Conservation (phyloP, 2,797 vertebrate species). For the Silurus aristotelis region DNA sequence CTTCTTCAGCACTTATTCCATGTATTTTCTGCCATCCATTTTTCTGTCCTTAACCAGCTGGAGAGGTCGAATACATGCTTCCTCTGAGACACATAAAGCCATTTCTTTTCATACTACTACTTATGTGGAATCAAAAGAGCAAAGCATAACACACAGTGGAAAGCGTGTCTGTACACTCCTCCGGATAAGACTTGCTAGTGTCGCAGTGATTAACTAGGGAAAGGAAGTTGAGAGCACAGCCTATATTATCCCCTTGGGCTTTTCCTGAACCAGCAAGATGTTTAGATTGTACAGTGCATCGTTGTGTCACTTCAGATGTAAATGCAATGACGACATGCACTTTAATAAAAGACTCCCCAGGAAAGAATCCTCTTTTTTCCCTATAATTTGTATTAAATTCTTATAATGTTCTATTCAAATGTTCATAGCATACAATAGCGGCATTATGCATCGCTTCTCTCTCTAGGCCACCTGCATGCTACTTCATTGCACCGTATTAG, state of each 20-base stretch:
- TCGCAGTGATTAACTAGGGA: background rate
- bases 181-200: background rate
- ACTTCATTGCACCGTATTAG: constrained; percentile 5
- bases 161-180: background rate
- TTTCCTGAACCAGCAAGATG: background rate
- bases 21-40: background rate
- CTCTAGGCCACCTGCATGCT: background rate
- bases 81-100: background rate
- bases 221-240: background rate
- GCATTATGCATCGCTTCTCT: too few species aligned
- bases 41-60: background rate
- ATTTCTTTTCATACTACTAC: too few species aligned
- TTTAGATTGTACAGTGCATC: background rate
- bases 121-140: background rate
- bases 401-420: background rate
- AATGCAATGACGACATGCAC: background rate
- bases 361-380: background rate
- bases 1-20: background rate
- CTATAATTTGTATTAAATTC: background rate
- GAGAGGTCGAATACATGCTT: background rate
- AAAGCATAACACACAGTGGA: background rate
- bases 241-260: background rate
- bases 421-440: too few species aligned
- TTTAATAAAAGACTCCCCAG: background rate
- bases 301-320: background rate